Conservation (phyloP, 2,113 vertebrate species). For the Marcusenius ussheri region DNA sequence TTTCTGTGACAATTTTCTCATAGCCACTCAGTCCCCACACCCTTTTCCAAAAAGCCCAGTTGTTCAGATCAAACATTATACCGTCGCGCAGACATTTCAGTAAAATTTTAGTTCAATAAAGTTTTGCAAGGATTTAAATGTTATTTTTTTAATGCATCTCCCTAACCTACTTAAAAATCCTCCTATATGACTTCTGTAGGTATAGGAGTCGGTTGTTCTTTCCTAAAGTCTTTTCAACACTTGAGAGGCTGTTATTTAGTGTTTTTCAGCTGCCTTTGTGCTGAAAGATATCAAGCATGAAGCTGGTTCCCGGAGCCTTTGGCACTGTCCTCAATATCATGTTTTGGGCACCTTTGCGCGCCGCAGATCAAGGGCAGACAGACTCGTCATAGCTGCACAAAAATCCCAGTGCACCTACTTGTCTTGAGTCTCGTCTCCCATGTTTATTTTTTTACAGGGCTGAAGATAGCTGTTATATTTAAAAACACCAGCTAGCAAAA, state of each 20-base stretch:
- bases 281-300: background rate
- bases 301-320: background rate
- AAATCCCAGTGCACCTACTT: background rate
- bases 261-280: background rate
- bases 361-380: background rate
- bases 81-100: background rate
- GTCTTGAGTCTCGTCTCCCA: background rate
- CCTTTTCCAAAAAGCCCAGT: background rate
- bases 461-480: conserved; percentile 1
- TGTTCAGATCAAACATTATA: background rate
- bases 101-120: background rate
- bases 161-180: background rate
- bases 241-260: background rate
- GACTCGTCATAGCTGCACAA: background rate
- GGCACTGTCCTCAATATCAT: background rate
- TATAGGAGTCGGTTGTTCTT: background rate
- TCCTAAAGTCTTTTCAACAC: background rate
- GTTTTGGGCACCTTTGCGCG: background rate
- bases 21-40: background rate
- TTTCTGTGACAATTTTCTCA: background rate
- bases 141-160: background rate
- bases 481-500: background rate
- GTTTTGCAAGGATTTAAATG: background rate
- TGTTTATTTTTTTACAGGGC: background rate
- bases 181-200: background rate